Conservation (phyloP, 2,797 vertebrate species). For the Urocyon cinereoargenteus region DNA sequence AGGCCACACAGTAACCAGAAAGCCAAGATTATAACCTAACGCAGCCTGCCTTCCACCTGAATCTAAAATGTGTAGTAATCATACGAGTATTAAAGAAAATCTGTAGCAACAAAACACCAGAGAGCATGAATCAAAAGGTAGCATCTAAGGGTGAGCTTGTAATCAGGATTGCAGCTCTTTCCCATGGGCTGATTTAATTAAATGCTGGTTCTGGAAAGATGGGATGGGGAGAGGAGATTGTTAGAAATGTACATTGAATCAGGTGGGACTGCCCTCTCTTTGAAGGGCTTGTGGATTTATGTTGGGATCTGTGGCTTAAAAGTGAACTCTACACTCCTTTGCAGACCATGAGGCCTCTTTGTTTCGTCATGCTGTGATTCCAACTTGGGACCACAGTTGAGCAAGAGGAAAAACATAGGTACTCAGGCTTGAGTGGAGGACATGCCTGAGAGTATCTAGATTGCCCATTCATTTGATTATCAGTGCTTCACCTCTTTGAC, state of each 20-base stretch:
- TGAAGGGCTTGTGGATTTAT: accelerated
- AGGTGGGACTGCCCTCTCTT: neutral
- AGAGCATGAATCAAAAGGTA: too few species aligned
- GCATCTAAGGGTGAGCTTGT: neutral
- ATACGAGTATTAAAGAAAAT: neutral
- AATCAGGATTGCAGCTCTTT: neutral
- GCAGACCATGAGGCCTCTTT: neutral
- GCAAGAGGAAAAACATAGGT: too few species aligned
- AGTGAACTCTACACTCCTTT: neutral
- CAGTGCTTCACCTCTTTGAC: neutral
- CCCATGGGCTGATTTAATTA: neutral
- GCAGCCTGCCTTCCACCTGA: neutral
- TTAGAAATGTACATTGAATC: neutral
- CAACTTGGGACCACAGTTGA: neutral
- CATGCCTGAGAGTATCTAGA: accelerated
- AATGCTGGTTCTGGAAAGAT: neutral
- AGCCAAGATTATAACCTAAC: neutral
- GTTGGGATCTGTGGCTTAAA: accelerated
- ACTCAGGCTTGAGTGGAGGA: accelerated
- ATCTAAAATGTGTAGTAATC: neutral
- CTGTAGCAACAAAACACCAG: accelerated
- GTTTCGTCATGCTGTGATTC: neutral
- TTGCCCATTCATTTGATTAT: accelerated
- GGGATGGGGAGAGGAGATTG: neutral
- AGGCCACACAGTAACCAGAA: neutral